Percentiles rank a stretch among this genome's conserved stretches.
phyloP scores from a whole-genome alignment of 2,888 invertebrate species.

The Hirtodrosophila cameraria region DNA sequence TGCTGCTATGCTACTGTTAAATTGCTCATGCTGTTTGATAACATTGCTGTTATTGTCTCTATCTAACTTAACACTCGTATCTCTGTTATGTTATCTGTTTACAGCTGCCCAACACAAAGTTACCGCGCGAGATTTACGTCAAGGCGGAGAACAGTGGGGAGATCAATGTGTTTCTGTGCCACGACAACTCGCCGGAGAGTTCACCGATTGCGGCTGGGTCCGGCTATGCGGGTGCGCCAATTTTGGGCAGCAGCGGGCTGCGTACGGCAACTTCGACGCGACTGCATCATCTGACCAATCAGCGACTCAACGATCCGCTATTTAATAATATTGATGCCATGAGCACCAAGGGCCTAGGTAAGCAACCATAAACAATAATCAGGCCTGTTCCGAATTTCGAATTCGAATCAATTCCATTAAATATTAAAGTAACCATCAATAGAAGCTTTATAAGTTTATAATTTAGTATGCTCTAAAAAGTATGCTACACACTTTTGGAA shows the following conservation, averaged over 20 bases:
- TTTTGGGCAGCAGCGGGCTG: conserved; percentile 34
- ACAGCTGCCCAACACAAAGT: conserved; percentile 88
- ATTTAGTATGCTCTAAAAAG: too few relatives aligned
- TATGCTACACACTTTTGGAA: too few relatives aligned
- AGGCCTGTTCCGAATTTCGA: too few relatives aligned
- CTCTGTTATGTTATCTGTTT: conserved; percentile 31
- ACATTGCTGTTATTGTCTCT: conserved; percentile 1
- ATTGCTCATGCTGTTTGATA: neutral
- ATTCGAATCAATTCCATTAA: too few relatives aligned
- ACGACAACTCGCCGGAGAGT: conserved; percentile 87
- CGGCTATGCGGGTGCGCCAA: conserved; percentile 35
- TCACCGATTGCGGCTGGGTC: conserved; percentile 81
- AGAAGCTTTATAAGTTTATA: too few relatives aligned
- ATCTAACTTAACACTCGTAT: too few relatives aligned
- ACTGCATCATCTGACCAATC: conserved; percentile 63
- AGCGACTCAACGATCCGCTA: conserved; percentile 85
- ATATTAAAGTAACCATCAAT: too few relatives aligned
- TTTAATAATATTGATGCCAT: conserved; percentile 86
- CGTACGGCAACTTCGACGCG: conserved; percentile 71
- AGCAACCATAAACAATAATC: conserved; percentile 6
- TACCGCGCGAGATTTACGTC: conserved; percentile 92
- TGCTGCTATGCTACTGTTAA: conserved; percentile 3
- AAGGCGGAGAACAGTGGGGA: conserved; percentile 94
- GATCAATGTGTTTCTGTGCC: conserved; percentile 97
- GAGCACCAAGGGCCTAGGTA: conserved; percentile 85